Conservation (phyloP, 2,797 vertebrate species). For the Urocyon cinereoargenteus region DNA sequence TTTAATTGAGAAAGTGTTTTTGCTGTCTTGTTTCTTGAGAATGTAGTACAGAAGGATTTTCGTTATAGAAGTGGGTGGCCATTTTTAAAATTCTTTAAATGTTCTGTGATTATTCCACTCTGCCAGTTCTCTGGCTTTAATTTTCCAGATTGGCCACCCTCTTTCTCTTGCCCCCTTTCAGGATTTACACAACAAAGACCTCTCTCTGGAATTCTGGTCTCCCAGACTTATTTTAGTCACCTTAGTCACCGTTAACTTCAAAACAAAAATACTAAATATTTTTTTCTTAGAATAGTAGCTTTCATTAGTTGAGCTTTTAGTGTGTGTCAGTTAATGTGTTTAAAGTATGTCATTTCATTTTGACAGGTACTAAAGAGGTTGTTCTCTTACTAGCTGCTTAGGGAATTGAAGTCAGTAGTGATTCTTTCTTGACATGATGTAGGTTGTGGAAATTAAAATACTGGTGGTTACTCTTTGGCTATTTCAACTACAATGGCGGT, state of each 20-base stretch:
- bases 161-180: not conserved
- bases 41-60: not conserved
- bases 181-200: not conserved
- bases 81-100: not conserved
- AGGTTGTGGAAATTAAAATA: not conserved
- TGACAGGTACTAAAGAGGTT: not conserved
- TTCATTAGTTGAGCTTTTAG: not conserved
- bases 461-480: not conserved
- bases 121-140: not conserved
- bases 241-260: not conserved
- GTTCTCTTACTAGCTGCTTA: not conserved
- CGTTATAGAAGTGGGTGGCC: not conserved
- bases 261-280: not conserved
- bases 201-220: not conserved
- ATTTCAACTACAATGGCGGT: fast-evolving
- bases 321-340: not conserved
- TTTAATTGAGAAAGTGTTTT: not conserved
- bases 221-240: not conserved
- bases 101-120: fast-evolving
- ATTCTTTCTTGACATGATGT: not conserved
- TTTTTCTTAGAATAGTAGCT: fast-evolving
- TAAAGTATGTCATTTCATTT: not conserved
- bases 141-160: not conserved
- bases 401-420: not conserved
- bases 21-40: not conserved